These are phyloP conservation scores for Neofelis nebulosa DNA, from an alignment of 2,113 vertebrate species.

Conservation along the genomic window DNA sequence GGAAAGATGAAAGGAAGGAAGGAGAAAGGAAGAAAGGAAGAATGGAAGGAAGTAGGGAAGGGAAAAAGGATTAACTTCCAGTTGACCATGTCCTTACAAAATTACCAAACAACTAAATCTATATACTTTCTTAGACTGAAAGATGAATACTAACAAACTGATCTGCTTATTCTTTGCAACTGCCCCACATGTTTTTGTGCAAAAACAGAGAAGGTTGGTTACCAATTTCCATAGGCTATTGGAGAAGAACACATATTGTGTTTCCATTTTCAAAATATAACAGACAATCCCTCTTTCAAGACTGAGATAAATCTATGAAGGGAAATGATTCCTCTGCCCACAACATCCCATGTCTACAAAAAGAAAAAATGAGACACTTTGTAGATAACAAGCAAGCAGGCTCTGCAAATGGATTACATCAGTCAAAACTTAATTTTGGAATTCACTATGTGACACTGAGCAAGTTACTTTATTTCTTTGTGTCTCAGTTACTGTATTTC, in stretches of 20 bases:
- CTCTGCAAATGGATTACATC: not conserved
- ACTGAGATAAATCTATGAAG: not conserved
- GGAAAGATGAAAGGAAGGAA: not conserved
- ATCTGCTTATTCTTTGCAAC: not conserved
- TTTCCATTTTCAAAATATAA: not conserved
- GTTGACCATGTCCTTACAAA: not conserved
- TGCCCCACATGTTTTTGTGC: not conserved
- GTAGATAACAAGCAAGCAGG: not conserved
- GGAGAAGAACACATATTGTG: not conserved
- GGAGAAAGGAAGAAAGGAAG: rapidly evolving
- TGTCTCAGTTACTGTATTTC: not conserved
- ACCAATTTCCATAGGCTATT: not conserved
- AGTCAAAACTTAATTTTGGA: not conserved
- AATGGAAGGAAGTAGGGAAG: not conserved
- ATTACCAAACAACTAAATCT: not conserved
- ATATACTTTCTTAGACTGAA: not conserved
- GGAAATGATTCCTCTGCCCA: not conserved
- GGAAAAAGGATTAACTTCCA: not conserved
- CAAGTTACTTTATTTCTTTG: not conserved
- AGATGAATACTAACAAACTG: not conserved
- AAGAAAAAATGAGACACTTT: not conserved
- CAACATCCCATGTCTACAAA: not conserved
- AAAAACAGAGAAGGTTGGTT: not conserved
- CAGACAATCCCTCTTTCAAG: not conserved
- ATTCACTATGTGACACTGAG: not conserved